Conservation (phyloP, 2,797 vertebrate species). For the Sandelia bainsii region DNA sequence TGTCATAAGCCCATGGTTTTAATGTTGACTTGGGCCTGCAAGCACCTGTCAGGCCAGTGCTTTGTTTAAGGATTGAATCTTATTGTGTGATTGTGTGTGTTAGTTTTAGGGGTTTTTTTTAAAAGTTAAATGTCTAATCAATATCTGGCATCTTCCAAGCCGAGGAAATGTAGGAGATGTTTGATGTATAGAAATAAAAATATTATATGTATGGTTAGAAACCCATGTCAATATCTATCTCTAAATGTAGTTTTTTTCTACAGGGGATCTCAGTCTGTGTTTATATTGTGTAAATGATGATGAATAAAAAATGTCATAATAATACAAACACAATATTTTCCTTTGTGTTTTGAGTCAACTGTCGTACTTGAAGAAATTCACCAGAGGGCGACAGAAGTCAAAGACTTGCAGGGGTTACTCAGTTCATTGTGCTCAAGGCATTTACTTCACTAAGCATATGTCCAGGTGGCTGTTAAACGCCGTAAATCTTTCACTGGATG, state of each 20-base stretch:
- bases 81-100: slow-evolving; percentile 9
- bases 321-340: no score
- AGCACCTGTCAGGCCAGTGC: slow-evolving; percentile 15
- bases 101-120: background rate
- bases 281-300: slow-evolving; percentile 46
- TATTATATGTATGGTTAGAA: slow-evolving; percentile 27
- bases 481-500: background rate
- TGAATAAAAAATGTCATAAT: slow-evolving; percentile 49
- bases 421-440: slow-evolving; percentile 61
- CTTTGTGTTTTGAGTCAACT: background rate
- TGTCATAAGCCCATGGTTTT: slow-evolving; percentile 22
- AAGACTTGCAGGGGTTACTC: slow-evolving; percentile 45
- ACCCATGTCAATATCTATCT: slow-evolving; percentile 17
- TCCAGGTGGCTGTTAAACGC: background rate
- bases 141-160: slow-evolving; percentile 15
- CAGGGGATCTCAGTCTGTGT: slow-evolving; percentile 34
- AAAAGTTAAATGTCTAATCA: no score
- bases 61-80: slow-evolving; percentile 30
- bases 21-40: slow-evolving; percentile 35
- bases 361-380: slow-evolving; percentile 18
- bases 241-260: slow-evolving; percentile 33
- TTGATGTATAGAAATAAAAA: slow-evolving; percentile 23
- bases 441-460: slow-evolving; percentile 37
- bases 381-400: slow-evolving; percentile 68
- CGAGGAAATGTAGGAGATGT: slow-evolving; percentile 19